These are phyloP conservation scores for Vanessa cardui DNA, from an alignment of 2,888 invertebrate genomes.

Conservation along the genomic window DNA sequence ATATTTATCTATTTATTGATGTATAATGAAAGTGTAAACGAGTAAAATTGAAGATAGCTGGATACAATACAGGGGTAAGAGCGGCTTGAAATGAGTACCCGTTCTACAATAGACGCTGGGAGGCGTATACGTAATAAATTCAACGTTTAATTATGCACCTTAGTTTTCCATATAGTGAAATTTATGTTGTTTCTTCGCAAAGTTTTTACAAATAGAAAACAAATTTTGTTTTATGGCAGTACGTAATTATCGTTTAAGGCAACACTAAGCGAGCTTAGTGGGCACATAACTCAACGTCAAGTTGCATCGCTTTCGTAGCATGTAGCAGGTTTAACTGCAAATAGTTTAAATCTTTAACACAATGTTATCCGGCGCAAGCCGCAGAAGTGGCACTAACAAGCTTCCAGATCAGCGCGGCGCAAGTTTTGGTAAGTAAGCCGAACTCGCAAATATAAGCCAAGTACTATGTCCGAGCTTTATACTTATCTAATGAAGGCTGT, in stretches of 20 bases:
- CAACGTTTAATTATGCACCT: neutral
- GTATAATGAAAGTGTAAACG: neutral
- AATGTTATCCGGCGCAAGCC: slow-evolving; percentile 68
- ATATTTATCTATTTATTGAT: neutral
- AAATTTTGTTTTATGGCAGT: neutral
- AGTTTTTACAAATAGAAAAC: neutral
- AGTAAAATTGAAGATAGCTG: neutral
- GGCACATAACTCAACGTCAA: slow-evolving; percentile 34
- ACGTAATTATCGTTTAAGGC: slow-evolving; percentile 34
- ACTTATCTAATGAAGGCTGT: neutral
- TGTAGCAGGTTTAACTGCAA: slow-evolving; percentile 39
- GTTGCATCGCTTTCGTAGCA: slow-evolving; percentile 30
- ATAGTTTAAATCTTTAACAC: slow-evolving; percentile 68
- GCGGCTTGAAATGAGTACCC: slow-evolving; percentile 1
- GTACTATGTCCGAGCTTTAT: slow-evolving; percentile 41
- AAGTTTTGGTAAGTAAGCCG: slow-evolving; percentile 63
- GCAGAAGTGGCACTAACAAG: slow-evolving; percentile 74
- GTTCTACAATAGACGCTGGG: slow-evolving; percentile 2
- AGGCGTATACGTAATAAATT: neutral
- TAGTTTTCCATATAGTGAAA: neutral
- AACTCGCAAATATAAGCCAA: slow-evolving; percentile 59
- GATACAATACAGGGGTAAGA: neutral
- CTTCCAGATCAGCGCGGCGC: slow-evolving; percentile 49
- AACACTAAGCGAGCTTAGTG: slow-evolving; percentile 37
- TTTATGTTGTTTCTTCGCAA: neutral